Percentiles rank a stretch among this genome's conserved stretches.
phyloP scores from a whole-genome alignment of 53 echinoderm and acorn worm genomes.

The Holothuria leucospilota region DNA sequence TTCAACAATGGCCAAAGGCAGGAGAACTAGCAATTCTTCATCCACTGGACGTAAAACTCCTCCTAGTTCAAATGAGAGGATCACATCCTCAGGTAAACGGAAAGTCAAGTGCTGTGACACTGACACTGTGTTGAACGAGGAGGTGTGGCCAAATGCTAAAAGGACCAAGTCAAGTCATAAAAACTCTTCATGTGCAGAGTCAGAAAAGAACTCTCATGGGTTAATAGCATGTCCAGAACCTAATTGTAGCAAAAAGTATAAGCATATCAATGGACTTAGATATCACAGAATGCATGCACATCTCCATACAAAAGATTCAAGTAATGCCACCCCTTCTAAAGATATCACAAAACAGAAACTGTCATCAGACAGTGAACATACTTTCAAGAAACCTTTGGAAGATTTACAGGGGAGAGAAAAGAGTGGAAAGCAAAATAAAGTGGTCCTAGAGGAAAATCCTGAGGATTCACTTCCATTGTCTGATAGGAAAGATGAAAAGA shows the following conservation, averaged over 20 bases:
- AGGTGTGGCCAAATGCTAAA: conserved; percentile 61
- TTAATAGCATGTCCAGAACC: conserved; percentile 97
- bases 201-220: conserved; percentile 36
- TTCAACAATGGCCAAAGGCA: conserved; percentile 86
- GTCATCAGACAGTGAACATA: conserved; percentile 52
- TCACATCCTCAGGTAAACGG: conserved; percentile 70
- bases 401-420: conserved; percentile 50
- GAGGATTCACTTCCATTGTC: conserved; percentile 29
- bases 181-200: conserved; percentile 64
- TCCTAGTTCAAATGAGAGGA: conserved; percentile 63
- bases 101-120: conserved; percentile 76
- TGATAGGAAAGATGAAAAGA: conserved; percentile 31
- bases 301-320: conserved; percentile 52
- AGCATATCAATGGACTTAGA: conserved; percentile 96
- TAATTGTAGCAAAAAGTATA: conserved; percentile 98
- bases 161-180: conserved; percentile 60
- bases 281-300: conserved; percentile 97
- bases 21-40: conserved; percentile 82
- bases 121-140: conserved; percentile 71
- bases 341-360: conserved; percentile 13
- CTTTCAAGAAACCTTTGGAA: conserved; percentile 54
- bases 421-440: conserved; percentile 44
- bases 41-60: conserved; percentile 74
- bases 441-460: conserved; percentile 28
- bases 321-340: conserved; percentile 49